Conservation (phyloP, 2,888 invertebrate species). For the Eupithecia subumbrata region DNA sequence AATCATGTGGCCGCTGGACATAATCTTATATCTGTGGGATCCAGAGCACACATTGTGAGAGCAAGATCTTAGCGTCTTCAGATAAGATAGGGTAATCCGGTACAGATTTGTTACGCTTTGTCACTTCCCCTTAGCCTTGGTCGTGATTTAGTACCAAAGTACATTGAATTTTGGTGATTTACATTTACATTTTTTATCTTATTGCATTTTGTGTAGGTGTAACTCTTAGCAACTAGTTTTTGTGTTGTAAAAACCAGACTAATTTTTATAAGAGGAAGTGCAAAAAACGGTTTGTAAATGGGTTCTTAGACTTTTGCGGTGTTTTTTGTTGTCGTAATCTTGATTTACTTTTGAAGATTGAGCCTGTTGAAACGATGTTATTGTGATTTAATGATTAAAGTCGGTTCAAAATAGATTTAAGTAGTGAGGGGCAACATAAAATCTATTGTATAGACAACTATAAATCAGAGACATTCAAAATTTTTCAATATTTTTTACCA, state of each 20-base stretch:
- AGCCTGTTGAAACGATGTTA: slow-evolving; percentile 11
- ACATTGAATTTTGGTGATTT: slow-evolving; percentile 30
- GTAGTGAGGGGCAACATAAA: not conserved
- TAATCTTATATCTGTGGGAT: slow-evolving; percentile 32
- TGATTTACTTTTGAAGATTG: slow-evolving; percentile 28
- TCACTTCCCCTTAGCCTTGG: slow-evolving; percentile 43
- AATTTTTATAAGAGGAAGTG: slow-evolving; percentile 28
- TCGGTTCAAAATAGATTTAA: slow-evolving; percentile 1
- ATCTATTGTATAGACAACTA: not conserved
- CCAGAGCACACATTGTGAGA: slow-evolving; percentile 37
- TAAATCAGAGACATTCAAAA: not conserved
- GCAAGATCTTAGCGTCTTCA: slow-evolving; percentile 43
- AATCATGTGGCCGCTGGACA: slow-evolving; percentile 15
- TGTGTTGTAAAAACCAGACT: slow-evolving; percentile 26
- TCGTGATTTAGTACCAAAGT: slow-evolving; percentile 40
- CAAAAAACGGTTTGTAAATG: slow-evolving; percentile 33
- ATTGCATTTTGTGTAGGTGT: slow-evolving; percentile 19
- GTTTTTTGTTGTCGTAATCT: slow-evolving; percentile 27
- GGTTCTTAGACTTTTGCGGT: slow-evolving; percentile 30
- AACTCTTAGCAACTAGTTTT: slow-evolving; percentile 23
- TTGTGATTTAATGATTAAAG: slow-evolving; percentile 7
- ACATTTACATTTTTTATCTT: slow-evolving; percentile 19
- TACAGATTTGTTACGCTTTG: slow-evolving; percentile 46
- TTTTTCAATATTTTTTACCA: not conserved
- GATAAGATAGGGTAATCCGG: slow-evolving; percentile 44